Evolutionary conservation across 2,113 vertebrate species (phyloP).

Genomic region (Hippoglossus stenolepis): DNA sequence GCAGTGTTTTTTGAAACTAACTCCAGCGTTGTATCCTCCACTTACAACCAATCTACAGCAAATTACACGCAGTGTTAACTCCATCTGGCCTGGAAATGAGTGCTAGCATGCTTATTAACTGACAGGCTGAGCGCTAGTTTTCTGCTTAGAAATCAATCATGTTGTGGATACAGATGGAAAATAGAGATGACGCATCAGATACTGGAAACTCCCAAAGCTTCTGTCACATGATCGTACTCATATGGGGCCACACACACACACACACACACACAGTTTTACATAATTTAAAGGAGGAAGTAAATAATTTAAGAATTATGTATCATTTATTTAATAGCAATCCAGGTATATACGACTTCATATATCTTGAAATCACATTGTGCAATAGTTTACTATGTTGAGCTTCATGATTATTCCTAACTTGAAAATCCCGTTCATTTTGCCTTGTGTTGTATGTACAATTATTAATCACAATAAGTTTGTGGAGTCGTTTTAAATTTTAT

Average conservation of each 20-base stretch:
- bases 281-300: neutral
- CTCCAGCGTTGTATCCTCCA: slow-evolving; percentile 11
- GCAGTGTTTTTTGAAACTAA: neutral
- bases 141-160: slow-evolving; percentile 49
- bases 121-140: slow-evolving; percentile 40
- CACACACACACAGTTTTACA: neutral
- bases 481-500: neutral
- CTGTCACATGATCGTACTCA: slow-evolving; percentile 15
- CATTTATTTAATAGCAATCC: neutral
- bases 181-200: slow-evolving; percentile 44
- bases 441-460: neutral
- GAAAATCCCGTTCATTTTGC: too few relatives aligned
- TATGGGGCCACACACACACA: neutral
- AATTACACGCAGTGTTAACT: slow-evolving; percentile 63
- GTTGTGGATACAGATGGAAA: slow-evolving; percentile 38
- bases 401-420: neutral
- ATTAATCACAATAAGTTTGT: neutral
- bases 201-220: neutral
- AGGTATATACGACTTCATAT: neutral
- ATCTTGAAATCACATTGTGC: neutral
- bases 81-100: slow-evolving; percentile 59
- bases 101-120: slow-evolving; percentile 58
- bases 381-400: neutral
- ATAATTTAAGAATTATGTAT: neutral
- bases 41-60: slow-evolving; percentile 42